Evolutionary conservation across 2,888 invertebrate genomes (phyloP), one percentile per base, ranked within the genome.

Genomic region (Emmelina monodactyla): DNA sequence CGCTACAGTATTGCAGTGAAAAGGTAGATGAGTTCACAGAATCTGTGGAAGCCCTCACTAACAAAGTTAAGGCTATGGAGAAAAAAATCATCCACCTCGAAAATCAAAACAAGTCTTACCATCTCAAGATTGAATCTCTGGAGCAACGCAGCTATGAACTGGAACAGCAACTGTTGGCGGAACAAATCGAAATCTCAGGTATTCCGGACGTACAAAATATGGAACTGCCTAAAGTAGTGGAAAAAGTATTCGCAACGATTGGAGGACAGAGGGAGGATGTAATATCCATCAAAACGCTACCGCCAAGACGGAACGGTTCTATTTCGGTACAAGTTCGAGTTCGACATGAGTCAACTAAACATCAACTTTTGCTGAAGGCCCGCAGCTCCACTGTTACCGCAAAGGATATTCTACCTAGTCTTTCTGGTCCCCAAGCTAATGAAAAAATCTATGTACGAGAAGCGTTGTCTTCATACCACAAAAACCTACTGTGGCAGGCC

Each of bases 401-500:
- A 10, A 25, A 25, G 25, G 25, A 31, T 14, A 3, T 31, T n/a
- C 14, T 31, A 16, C 31, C 14, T 16, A 31, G 15, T 15, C 16
- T 31, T 14, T 31, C 31, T n/a, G 31, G 15, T 3, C 31, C 31
- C 6, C 14, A 14, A 31, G 31, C 31, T 16, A 31, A 9, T 31
- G 31, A 31, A 14, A 31, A 31, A 14, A 31, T 31, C 14, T 31
- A 31, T 16, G 14, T 31, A 2, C 14, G 31, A 15, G 31, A 31
- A 31, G 31, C 31, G n/a, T 15, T 31, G 9, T 15, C 31, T 14
- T 31, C 33, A 10, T 22, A 22, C 14, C 16, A 37, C 4, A 37
- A 37, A 32, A 32, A 32, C 10, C 13, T 36, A 32, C 22, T 36
- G 10, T 29, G 32, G 32, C 14, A 36, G 14, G 14, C 28, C n/a